Evolutionary conservation across 2,888 invertebrate genomes (phyloP).

Genomic region (Lapara coniferarum): DNA sequence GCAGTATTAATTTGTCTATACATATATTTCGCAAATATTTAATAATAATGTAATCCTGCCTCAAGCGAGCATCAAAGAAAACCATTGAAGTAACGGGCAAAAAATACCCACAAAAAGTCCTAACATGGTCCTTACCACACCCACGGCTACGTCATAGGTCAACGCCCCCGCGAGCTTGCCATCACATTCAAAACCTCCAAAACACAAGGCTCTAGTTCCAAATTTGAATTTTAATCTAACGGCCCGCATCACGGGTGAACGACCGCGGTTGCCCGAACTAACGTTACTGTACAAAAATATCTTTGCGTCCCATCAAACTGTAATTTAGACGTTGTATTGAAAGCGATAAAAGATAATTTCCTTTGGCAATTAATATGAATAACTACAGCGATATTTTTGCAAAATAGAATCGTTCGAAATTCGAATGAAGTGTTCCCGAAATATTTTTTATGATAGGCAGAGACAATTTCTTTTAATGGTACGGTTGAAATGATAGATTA

Average conservation of each 20-base stretch:
- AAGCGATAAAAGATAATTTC: constrained; percentile 40
- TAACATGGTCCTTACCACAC: constrained; percentile 39
- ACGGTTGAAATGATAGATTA: constrained; percentile 1
- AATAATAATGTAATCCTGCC: background rate
- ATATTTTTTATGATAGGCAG: constrained; percentile 39
- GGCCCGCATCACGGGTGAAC: constrained; percentile 69
- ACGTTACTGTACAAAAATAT: constrained; percentile 51
- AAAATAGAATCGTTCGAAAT: constrained; percentile 39
- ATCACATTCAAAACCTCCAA: constrained; percentile 44
- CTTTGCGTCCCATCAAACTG: constrained; percentile 43
- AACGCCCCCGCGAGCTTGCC: constrained; percentile 31
- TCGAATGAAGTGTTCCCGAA: constrained; percentile 44
- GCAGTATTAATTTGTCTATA: too few relatives aligned
- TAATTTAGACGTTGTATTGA: constrained; percentile 47
- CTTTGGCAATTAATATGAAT: constrained; percentile 40
- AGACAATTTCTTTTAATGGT: constrained; percentile 19
- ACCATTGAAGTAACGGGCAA: background rate
- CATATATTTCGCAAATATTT: background rate
- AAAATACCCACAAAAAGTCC: constrained; percentile 35
- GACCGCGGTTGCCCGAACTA: constrained; percentile 69
- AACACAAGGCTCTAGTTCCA: constrained; percentile 61
- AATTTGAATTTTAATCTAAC: constrained; percentile 79
- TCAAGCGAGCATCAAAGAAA: background rate
- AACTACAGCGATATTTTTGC: constrained; percentile 30
- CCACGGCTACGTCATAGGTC: constrained; percentile 56